Percentiles rank a stretch among this genome's conserved stretches.
These are phyloP conservation scores for Meloidogyne exigua DNA, from an alignment of 1,140 invertebrate species.

Conservation along the genomic window DNA sequence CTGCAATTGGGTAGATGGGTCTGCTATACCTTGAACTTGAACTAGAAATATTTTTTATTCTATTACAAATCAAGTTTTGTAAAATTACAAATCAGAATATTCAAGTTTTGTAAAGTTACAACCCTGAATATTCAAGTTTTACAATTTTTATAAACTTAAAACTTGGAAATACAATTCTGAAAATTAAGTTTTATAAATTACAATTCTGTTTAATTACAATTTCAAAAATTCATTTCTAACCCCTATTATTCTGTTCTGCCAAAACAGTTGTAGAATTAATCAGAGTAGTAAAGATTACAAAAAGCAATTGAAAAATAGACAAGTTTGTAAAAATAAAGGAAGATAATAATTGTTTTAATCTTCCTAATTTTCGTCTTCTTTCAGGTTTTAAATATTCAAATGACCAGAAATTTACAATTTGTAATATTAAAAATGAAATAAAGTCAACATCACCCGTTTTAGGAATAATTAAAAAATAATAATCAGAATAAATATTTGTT, in stretches of 20 bases:
- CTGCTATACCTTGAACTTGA: neutral
- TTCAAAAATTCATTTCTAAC: neutral
- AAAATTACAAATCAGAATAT: neutral
- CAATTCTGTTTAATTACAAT: neutral
- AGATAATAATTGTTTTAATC: neutral
- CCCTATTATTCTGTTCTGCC: neutral
- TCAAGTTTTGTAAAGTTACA: neutral
- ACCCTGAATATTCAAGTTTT: neutral
- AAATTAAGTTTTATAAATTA: neutral
- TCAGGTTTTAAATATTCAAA: neutral
- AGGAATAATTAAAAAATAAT: neutral
- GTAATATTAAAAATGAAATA: neutral
- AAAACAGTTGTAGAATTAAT: neutral
- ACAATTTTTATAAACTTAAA: neutral
- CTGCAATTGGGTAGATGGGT: neutral
- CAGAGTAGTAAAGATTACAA: neutral
- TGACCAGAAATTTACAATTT: too few species aligned
- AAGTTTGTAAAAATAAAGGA: neutral
- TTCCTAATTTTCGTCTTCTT: neutral
- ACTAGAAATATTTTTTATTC: neutral
- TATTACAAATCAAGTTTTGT: neutral
- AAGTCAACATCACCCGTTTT: neutral
- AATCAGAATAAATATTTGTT: neutral
- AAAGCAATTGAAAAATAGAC: constrained; percentile 1
- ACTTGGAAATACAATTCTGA: neutral